Base-by-base conservation (phyloP, 2,113 vertebrate genomes). In the Ptilorrhoa leucosticta region DNA sequence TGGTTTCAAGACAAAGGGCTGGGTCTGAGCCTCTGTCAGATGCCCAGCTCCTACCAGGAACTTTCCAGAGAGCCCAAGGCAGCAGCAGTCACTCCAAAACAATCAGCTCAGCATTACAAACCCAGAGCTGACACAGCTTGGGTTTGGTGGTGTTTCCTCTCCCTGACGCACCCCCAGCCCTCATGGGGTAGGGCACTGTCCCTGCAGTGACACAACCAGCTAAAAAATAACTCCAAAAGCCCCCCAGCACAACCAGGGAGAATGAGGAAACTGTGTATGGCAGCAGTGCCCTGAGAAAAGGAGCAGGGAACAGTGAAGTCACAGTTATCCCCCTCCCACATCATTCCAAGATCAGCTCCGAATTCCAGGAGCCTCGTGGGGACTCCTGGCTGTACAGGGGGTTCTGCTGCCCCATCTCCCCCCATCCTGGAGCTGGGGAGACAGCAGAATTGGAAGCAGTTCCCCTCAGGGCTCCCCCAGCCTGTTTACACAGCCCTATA, bases 241-340 rank as follows among this genome's bases (percentile, higher is more conserved):
- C 9, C 7, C 23, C 15, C 64, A 65, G 63, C 33, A 65, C 0
- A 0, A 40, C 31, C 35, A 69, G 81, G 9, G 39, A 58, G 20
- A 93, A n/a, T 0, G 8, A 5, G 17, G 9, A 68, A 77, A 42
- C 33, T 33, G 11, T 14, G 76, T 4, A 22, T 2, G 51, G 71
- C 51, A 94, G 63, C 57, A 45, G 27, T 42, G 33, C 13, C 2
- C n/a, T 14, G 37, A 48, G n/a, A 53, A 61, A 72, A 40, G 1
- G 6, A 69, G 11, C 18, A 57, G 23, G 50, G 22, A 48, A 65
- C 33, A 68, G 17, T 2, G 20, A 77, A 45, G 11, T 22, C 4
- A 16, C 35, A 63, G 27, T 51, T 35, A 35, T 11, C 12, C 16
- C 31, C 16, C 15, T 56, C 47, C n/a, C 24, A 39, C 0, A 0